Base-by-base conservation (phyloP, 2,888 invertebrate genomes). In the Cremastinae sp. region DNA sequence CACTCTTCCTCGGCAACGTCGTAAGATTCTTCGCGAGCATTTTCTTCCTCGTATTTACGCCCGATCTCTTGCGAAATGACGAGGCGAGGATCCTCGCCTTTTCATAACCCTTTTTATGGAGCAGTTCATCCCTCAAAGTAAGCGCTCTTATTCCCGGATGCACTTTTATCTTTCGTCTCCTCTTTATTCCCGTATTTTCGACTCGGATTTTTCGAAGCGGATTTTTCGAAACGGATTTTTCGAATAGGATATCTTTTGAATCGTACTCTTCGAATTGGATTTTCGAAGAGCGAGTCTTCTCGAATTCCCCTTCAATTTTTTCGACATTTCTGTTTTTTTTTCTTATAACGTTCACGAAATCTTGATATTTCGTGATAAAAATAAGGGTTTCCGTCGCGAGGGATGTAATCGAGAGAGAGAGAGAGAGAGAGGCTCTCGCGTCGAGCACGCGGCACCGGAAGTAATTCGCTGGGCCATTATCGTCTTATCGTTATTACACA, bases 401-500 rank as follows among this genome's bases (percentile, higher is more conserved):
- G 5, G 22, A 45, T 49, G 47, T 22, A 22, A n/a, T 8, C 41
- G 36, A 38, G 38, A 10, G 54, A 10, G 41, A 12, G 36, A 72
- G 10, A 41, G 51, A 49, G 20, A 18, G 20, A 9, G 34, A 10
- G 47, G 34, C 56, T 62, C 20, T 61, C n/a, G n/a, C n/a, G 51
- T n/a, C 9, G 41, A 66, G 49, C 41, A 62, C 61, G 58, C 45
- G 56, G 36, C 51, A 64, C 34, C 56, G 16, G 5, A 53, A 14
- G n/a, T 62, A 74, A 69, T 71, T 36, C 41, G 45, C 2, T 41
- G 28, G 7, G 16, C 41, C 41, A 61, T 65, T 69, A 36, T 70
- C 61, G 54, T 71, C 61, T 71, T 61, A 71, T 72, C 62, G 58
- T 69, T 69, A 73, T 64, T 64, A 59, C 41, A 59, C n/a, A n/a